Base-by-base conservation (phyloP, 2,113 vertebrate genomes). In the Ivindomyrus marchei region DNA sequence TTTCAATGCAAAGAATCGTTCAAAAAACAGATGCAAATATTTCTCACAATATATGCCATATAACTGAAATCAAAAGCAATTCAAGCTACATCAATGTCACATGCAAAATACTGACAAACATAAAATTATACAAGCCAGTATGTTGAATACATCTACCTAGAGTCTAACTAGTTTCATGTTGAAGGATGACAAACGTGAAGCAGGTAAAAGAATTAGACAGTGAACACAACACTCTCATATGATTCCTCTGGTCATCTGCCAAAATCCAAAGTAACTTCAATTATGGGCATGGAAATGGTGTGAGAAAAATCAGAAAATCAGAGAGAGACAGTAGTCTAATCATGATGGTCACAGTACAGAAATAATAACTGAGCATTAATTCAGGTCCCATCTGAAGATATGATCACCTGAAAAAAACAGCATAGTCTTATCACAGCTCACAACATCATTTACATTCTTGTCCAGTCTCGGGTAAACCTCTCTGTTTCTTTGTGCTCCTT, bases 111-210 rank as follows among this genome's bases (percentile, higher is more conserved):
- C 17, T 27, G 3, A 87, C 31, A 53, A 17, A 87, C 19, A 2
- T 52, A 24, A 39, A 56, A 31, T 36, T 52, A 24, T 56, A 27
- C 15, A 13, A 27, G 85, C 13, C 47, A 11, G 46, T 21, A 31
- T 50, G 24, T 87, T 8, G 2, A 52, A 53, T 56, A 31, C 10
- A 52, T 52, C 27, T 53, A n/a, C 39, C 42, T 85, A 85, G 31
- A 47, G 46, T n/a, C 84, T 85, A 47, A 3, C 84, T 85, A n/a
- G 45, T 85, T 50, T 49, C 84, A 85, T 27, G 24, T 0, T 85
- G n/a, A 50, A 49, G 15, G 42, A 47, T 49, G 9, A 85, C 45
- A 92, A 91, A 89, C 90, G 89, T 85, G 85, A 70, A 27, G 46
- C 77, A 90, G 62, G 50, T 85, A 27, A 47, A 47, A 85, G 13